These are phyloP conservation scores for Leptinotarsa rubiginosa DNA, from an alignment of 2,888 invertebrate species.

Conservation along the genomic window DNA sequence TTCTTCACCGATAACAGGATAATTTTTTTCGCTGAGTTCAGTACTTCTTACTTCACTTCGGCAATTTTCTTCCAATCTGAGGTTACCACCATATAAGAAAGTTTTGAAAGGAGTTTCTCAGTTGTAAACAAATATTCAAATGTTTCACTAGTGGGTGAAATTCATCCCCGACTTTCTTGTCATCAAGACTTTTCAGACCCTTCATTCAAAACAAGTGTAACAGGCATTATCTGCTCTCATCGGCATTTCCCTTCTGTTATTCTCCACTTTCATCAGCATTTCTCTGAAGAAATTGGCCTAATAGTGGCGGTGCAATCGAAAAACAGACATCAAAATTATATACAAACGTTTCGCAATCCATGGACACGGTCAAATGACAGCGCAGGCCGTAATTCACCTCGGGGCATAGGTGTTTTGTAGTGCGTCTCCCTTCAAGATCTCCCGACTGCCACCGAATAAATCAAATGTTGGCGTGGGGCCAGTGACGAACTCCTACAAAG, in stretches of 20 bases:
- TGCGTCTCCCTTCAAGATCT: slow-evolving; percentile 59
- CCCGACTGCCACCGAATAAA: slow-evolving; percentile 61
- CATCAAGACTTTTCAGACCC: too few species aligned
- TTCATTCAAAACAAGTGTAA: too few species aligned
- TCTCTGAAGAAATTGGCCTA: slow-evolving; percentile 14
- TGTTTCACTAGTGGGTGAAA: too few species aligned
- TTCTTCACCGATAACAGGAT: too few species aligned
- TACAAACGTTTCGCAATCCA: slow-evolving; percentile 62
- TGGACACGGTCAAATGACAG: slow-evolving; percentile 63
- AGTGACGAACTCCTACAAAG: slow-evolving; percentile 50
- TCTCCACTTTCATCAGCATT: neutral
- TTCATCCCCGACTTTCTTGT: too few species aligned
- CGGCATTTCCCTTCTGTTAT: neutral
- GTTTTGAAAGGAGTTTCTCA: too few species aligned
- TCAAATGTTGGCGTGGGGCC: slow-evolving; percentile 59
- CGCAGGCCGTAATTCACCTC: slow-evolving; percentile 60
- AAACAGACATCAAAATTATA: slow-evolving; percentile 61
- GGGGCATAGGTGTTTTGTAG: slow-evolving; percentile 62
- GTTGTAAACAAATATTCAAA: too few species aligned
- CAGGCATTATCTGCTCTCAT: too few species aligned
- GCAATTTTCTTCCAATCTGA: too few species aligned
- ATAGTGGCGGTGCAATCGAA: slow-evolving; percentile 54
- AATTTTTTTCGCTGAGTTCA: too few species aligned
- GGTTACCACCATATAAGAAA: too few species aligned
- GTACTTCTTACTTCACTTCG: too few species aligned